Evolutionary conservation across 2,113 vertebrate species (phyloP).

Genomic region (Hiodon tergisus): DNA sequence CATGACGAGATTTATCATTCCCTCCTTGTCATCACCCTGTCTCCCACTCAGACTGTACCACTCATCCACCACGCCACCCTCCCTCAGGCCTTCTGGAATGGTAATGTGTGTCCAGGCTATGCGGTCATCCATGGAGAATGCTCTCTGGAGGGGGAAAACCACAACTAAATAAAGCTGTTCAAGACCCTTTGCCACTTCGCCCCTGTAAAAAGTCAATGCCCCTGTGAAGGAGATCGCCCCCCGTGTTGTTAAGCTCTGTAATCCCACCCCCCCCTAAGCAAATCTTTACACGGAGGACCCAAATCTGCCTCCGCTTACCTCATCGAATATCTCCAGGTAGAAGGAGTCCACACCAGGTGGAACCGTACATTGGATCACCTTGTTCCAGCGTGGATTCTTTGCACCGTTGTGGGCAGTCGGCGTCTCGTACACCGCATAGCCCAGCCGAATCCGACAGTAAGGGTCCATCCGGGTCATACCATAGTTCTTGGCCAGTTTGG

Average conservation of each 20-base stretch:
- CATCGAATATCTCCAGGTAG: constrained; percentile 97
- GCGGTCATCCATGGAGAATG: constrained; percentile 96
- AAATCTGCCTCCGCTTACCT: constrained; percentile 63
- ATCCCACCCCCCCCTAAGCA: too few species aligned
- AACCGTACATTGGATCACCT: constrained; percentile 92
- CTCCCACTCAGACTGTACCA: constrained; percentile 92
- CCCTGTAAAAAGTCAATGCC: not conserved
- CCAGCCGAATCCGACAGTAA: constrained; percentile 86
- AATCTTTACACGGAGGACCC: too few species aligned
- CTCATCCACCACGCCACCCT: constrained; percentile 85
- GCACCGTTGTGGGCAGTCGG: constrained; percentile 95
- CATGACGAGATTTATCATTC: constrained; percentile 98
- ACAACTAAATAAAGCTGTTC: not conserved
- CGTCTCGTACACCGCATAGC: constrained; percentile 92
- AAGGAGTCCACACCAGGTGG: constrained; percentile 93
- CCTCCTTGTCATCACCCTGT: constrained; percentile 96
- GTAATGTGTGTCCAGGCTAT: constrained; percentile 96
- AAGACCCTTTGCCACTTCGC: not conserved
- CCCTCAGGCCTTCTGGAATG: constrained; percentile 79
- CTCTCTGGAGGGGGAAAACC: constrained; percentile 62
- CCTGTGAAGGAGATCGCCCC: not conserved
- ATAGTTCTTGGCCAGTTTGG: constrained; percentile 94
- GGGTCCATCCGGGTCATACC: constrained; percentile 98
- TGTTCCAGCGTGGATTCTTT: constrained; percentile 97
- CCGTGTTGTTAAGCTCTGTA: too few species aligned